Evolutionary conservation across 2,888 invertebrate genomes (phyloP).

Genomic region (Electrophaes corylata): DNA sequence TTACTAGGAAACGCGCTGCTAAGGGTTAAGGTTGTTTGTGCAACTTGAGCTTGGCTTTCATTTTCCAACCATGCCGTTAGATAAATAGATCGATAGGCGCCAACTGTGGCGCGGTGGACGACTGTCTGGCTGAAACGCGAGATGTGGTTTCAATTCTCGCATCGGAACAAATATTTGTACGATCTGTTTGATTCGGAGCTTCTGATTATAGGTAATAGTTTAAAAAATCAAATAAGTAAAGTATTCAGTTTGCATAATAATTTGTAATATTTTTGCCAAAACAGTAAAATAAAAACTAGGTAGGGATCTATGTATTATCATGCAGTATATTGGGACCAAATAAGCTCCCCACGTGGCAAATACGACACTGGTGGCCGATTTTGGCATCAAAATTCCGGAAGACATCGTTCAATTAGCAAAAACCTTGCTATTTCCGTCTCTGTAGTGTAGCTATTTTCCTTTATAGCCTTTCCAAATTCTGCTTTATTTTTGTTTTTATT

Average conservation of each 20-base stretch:
- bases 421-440: conserved; percentile 12
- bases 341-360: conserved; percentile 26
- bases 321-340: no score
- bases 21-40: conserved; percentile 21
- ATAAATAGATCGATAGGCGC: not conserved
- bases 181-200: no score
- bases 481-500: conserved; percentile 3
- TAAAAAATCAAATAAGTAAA: no score
- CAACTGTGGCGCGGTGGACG: not conserved
- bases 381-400: conserved; percentile 34
- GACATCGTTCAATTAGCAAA: conserved; percentile 24
- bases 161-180: no score
- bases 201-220: no score
- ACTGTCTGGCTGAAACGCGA: not conserved
- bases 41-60: conserved; percentile 22
- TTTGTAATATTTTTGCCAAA: no score
- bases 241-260: no score
- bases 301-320: no score
- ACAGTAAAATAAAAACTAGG: no score
- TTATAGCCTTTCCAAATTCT: conserved; percentile 9
- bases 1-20: conserved; percentile 5
- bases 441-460: conserved; percentile 16
- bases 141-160: not conserved
- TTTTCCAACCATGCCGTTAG: not conserved
- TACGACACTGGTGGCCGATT: conserved; percentile 18